phyloP scores from a whole-genome alignment of 2,888 invertebrate genomes.

The Mythimna impura region DNA sequence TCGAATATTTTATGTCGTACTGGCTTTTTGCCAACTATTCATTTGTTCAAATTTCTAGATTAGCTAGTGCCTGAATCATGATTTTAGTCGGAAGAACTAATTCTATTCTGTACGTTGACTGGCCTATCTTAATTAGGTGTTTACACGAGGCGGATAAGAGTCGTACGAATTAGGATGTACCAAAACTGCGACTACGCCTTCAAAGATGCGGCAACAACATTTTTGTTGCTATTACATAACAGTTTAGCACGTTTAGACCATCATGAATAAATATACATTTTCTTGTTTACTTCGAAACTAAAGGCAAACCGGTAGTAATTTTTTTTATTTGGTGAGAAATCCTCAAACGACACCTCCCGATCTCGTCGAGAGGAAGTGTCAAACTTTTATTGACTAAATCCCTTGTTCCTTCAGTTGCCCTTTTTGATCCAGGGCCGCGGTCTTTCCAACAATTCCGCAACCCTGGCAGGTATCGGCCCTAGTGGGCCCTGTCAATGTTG shows the following conservation, averaged over 20 bases:
- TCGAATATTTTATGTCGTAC: conserved; percentile 31
- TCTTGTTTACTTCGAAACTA: background rate
- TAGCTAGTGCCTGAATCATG: conserved; percentile 22
- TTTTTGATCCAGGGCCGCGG: no score
- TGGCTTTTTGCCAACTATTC: conserved; percentile 39
- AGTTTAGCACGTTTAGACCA: background rate
- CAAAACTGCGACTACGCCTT: background rate
- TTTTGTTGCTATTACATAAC: background rate
- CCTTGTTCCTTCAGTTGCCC: no score
- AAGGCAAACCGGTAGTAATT: background rate
- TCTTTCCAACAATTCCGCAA: no score
- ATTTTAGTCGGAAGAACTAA: conserved; percentile 1
- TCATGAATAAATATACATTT: background rate
- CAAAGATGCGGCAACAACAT: background rate
- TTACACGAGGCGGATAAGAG: background rate
- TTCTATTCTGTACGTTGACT: background rate
- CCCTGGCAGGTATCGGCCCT: no score
- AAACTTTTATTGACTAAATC: no score
- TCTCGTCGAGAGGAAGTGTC: no score
- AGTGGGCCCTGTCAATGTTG: no score
- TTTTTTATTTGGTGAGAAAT: no score
- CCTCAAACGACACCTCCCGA: no score
- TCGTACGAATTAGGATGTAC: background rate
- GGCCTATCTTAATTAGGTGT: background rate
- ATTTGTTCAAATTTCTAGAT: conserved; percentile 3